phyloP scores from a whole-genome alignment of 1,140 invertebrate species.

The Drosophila sechellia region DNA sequence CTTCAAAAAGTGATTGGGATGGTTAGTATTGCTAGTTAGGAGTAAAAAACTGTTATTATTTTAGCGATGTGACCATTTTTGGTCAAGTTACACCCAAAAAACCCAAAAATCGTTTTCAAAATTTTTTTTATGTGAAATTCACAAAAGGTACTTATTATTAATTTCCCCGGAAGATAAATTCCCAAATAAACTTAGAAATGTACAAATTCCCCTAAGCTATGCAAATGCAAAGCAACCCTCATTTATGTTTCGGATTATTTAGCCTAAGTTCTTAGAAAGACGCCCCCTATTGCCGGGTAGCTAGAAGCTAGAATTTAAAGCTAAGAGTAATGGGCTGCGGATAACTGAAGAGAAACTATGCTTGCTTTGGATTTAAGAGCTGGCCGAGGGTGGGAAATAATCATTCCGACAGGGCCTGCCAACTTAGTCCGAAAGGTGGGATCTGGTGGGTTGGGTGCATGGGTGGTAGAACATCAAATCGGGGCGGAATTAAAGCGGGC shows the following conservation, averaged over 20 bases:
- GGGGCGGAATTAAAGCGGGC: constrained; percentile 5
- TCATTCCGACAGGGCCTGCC: constrained; percentile 46
- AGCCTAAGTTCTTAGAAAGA: constrained; percentile 7
- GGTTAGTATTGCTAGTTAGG: no score
- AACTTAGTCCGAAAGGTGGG: constrained; percentile 43
- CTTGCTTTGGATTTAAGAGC: constrained; percentile 42
- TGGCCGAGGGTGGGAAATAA: constrained; percentile 39
- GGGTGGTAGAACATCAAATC: neutral
- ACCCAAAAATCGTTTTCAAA: no score
- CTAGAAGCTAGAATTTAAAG: constrained; percentile 47
- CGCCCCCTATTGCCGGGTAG: constrained; percentile 66
- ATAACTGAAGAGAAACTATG: constrained; percentile 75
- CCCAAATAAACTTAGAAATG: constrained; percentile 12
- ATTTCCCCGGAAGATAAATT: constrained; percentile 27
- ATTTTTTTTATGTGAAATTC: neutral
- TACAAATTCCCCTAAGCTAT: constrained; percentile 19
- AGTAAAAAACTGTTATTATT: no score
- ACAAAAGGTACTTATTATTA: neutral
- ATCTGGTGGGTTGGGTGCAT: neutral
- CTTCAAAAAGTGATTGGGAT: no score
- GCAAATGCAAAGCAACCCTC: neutral
- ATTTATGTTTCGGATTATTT: neutral
- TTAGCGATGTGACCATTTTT: no score
- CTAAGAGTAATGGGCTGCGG: constrained; percentile 48
- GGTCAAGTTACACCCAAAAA: no score